Evolutionary conservation across 1,140 invertebrate species (phyloP).

Genomic region (Drepana arcuata): DNA sequence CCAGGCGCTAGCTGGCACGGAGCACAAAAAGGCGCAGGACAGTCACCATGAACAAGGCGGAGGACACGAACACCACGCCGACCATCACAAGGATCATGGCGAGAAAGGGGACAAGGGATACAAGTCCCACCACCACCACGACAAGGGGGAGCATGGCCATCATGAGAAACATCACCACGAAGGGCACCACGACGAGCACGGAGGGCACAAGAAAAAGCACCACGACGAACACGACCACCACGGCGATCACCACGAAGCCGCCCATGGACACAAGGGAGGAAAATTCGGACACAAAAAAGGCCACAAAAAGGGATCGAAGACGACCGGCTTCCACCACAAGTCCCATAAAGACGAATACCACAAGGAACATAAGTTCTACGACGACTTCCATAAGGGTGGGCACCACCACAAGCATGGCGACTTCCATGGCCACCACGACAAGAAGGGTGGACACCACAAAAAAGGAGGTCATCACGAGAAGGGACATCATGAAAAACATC

Average conservation of each 20-base stretch:
- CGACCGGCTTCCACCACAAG: slow-evolving; percentile 84
- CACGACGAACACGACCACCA: slow-evolving; percentile 80
- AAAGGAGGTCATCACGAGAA: slow-evolving; percentile 81
- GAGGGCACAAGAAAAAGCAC: slow-evolving; percentile 82
- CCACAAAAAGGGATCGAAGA: slow-evolving; percentile 82
- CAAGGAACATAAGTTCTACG: slow-evolving; percentile 88
- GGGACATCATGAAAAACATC: slow-evolving; percentile 78
- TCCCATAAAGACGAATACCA: slow-evolving; percentile 87
- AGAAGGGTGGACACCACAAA: slow-evolving; percentile 79
- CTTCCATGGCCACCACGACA: slow-evolving; percentile 79
- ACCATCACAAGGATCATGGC: slow-evolving; percentile 76
- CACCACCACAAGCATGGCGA: slow-evolving; percentile 79
- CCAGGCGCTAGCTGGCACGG: slow-evolving; percentile 64
- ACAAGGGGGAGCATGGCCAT: slow-evolving; percentile 80
- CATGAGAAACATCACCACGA: slow-evolving; percentile 80
- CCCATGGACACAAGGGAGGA: slow-evolving; percentile 82
- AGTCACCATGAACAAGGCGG: slow-evolving; percentile 75
- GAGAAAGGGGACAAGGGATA: slow-evolving; percentile 80
- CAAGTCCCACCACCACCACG: slow-evolving; percentile 77
- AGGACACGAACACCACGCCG: slow-evolving; percentile 75
- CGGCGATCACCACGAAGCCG: slow-evolving; percentile 80
- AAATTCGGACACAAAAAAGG: slow-evolving; percentile 85
- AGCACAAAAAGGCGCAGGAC: slow-evolving; percentile 65
- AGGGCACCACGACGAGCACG: slow-evolving; percentile 80
- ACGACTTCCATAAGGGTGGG: slow-evolving; percentile 84